Conservation (phyloP, 2,797 vertebrate genomes). For the Nothura maculosa region DNA sequence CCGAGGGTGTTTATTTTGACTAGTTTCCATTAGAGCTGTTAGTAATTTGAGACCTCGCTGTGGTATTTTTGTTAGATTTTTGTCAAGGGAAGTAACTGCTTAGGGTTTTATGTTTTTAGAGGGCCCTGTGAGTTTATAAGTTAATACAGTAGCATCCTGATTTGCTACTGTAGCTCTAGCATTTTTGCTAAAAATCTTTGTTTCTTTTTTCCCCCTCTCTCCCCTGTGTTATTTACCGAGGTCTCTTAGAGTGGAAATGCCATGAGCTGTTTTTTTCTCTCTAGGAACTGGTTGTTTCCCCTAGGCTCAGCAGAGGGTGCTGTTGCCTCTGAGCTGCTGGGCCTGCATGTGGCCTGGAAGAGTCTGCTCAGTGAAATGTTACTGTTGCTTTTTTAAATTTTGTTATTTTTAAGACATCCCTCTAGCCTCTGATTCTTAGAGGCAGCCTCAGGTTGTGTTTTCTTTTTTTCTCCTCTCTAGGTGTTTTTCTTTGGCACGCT, state of each 20-base stretch:
- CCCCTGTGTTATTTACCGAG: not conserved
- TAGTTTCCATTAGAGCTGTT: not conserved
- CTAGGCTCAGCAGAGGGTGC: slow-evolving; percentile 66
- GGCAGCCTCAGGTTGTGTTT: not conserved
- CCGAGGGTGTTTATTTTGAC: slow-evolving; percentile 37
- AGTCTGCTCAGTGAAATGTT: not conserved
- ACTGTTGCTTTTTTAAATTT: not conserved
- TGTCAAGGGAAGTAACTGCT: not conserved
- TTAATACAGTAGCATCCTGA: not conserved
- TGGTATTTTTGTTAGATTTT: slow-evolving; percentile 25
- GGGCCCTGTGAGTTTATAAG: not conserved
- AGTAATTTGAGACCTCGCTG: slow-evolving; percentile 27
- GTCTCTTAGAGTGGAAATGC: not conserved
- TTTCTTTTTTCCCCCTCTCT: not conserved
- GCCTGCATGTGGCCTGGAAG: not conserved
- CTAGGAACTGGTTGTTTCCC: not conserved
- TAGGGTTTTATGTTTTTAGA: not conserved
- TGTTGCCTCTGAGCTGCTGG: slow-evolving; percentile 1
- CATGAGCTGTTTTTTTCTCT: not conserved
- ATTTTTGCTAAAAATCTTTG: not conserved
- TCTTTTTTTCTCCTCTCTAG: slow-evolving; percentile 70
- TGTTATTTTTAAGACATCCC: not conserved
- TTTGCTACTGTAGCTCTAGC: not conserved
- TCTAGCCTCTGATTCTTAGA: not conserved
- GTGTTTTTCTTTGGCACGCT: slow-evolving; percentile 93